Conservation (phyloP, 2,797 vertebrate species). For the Tenualosa thibaudeaui region DNA sequence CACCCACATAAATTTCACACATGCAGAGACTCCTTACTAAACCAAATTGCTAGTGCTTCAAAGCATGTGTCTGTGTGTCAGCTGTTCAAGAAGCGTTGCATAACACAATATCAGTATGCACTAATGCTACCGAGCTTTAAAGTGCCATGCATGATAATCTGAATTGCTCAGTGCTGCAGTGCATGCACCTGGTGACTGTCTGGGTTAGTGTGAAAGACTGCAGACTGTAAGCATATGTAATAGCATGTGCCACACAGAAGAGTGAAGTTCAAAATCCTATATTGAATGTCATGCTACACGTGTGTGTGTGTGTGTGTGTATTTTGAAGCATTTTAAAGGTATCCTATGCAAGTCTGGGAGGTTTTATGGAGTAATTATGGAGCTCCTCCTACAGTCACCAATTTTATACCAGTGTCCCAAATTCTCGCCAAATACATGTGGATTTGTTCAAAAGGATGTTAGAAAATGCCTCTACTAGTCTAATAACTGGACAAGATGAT, state of each 20-base stretch:
- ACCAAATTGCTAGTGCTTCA: background rate
- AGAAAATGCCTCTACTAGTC: background rate
- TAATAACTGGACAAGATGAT: too few species aligned
- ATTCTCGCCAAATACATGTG: too few species aligned
- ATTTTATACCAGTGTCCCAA: too few species aligned
- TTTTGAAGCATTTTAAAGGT: background rate
- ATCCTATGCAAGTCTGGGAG: too few species aligned
- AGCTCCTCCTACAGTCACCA: too few species aligned
- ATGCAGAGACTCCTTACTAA: background rate
- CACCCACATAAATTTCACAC: slow-evolving; percentile 8
- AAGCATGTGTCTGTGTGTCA: slow-evolving; percentile 22
- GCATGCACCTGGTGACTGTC: background rate
- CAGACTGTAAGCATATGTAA: background rate
- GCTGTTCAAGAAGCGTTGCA: background rate
- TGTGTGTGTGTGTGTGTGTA: background rate
- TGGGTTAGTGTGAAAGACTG: background rate
- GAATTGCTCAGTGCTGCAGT: background rate
- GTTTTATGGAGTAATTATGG: too few species aligned
- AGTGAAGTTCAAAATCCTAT: background rate
- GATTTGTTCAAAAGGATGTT: background rate
- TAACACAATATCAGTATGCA: slow-evolving; percentile 7
- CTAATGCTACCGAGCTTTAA: background rate
- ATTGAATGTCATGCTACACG: background rate
- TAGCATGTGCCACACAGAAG: background rate
- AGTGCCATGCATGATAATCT: background rate